Base-by-base conservation (phyloP, 2,888 invertebrate genomes). In the Plemyria rubiginata region DNA sequence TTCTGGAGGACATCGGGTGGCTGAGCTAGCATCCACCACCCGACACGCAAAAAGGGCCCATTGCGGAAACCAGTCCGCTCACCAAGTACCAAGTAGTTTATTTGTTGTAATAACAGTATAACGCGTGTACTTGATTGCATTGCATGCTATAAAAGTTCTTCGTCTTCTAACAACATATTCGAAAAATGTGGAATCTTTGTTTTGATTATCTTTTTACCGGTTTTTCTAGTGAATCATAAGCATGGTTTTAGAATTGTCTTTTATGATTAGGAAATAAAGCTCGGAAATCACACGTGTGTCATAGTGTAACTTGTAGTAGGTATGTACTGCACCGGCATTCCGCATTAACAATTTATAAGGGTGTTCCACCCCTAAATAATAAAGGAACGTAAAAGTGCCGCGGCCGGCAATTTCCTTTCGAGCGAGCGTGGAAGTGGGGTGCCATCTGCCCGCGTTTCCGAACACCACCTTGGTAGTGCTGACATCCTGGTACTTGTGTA, bases 361-460 rank as follows among this genome's bases (percentile, higher is more conserved):
- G 84, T 85, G 85, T 83, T 77, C 76, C 81, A 79, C 83, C 87
- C 87, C 81, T 87, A 82, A 86, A 88, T 87, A 89, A 69, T 67
- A 66, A 66, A 71, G 63, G 60, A 68, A 69, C 66, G 66, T 87
- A 85, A 88, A 88, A 85, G 79, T 75, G 77, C 50, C 58, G 60
- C 76, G 78, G 77, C 78, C 81, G 78, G 82, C 85, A 81, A 84
- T 86, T 85, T 86, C 85, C 85, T 80, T 72, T 74, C 49, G 58
- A 60, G 60, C 60, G 45, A 49, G 62, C 54, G 54, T 53, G 68
- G 76, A 82, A 79, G 74, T 77, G 70, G 66, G 57, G 57, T 71
- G 77, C 78, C 82, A 79, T 81, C 82, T 83, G 82, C 71, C 73
- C 56, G 52, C 59, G 59, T 68, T 82, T 80, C 83, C 51, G 58